A percentile compares a stretch with the other conserved stretches of the same genome.
phyloP scores from a whole-genome alignment of 2,113 vertebrate genomes.

The Phasianus colchicus region DNA sequence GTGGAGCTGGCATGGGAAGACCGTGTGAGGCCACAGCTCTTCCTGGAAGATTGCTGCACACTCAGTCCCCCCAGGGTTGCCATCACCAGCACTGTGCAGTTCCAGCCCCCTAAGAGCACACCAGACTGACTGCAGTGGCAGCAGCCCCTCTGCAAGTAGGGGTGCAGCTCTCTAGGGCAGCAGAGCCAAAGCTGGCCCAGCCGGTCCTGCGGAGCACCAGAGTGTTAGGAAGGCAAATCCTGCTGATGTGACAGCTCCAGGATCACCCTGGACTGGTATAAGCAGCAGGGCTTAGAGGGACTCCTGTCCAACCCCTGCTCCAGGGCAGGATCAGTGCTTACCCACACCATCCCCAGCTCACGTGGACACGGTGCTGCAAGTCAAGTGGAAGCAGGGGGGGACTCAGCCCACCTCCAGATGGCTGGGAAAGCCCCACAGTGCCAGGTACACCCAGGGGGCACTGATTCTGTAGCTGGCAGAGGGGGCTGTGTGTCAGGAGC shows the following conservation, averaged over 20 bases:
- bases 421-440: rapidly evolving
- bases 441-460: rapidly evolving
- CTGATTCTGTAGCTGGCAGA: rapidly evolving
- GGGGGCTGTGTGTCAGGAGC: rapidly evolving
- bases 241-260: not conserved
- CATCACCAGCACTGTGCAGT: not conserved
- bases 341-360: not conserved
- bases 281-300: not conserved
- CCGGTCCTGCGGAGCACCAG: not conserved
- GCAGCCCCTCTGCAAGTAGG: not conserved
- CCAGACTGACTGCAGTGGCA: not conserved
- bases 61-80: rapidly evolving
- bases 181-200: not conserved
- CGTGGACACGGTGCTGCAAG: not conserved
- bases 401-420: not conserved
- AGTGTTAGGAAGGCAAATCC: not conserved
- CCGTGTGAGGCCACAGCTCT: not conserved
- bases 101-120: rapidly evolving
- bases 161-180: not conserved
- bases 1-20: conserved; percentile 40
- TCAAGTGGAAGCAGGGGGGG: not conserved
- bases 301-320: not conserved
- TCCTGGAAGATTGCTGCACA: conserved; percentile 36
- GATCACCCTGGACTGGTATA: rapidly evolving
- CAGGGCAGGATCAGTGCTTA: not conserved